Conservation (phyloP, 1,140 invertebrate species). For the Agraylea sexmaculata region DNA sequence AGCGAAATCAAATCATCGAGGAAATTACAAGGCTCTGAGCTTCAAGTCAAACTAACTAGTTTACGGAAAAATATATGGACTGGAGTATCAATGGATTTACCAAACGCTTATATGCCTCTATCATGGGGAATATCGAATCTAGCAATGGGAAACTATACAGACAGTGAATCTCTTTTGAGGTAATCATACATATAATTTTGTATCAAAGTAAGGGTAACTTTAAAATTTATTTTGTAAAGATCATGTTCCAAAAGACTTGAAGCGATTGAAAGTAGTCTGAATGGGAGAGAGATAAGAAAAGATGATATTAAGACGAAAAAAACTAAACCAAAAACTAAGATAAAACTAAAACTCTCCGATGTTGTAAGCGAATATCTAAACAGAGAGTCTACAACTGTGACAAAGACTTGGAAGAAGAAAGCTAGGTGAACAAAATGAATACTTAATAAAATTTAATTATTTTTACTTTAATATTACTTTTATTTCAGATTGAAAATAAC, state of each 20-base stretch:
- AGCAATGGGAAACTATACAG: slow-evolving; percentile 39
- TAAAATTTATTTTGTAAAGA: slow-evolving; percentile 24
- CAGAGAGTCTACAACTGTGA: slow-evolving; percentile 28
- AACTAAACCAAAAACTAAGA: slow-evolving; percentile 37
- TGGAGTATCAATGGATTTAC: slow-evolving; percentile 32
- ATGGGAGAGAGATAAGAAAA: slow-evolving; percentile 29
- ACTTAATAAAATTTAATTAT: slow-evolving; percentile 17
- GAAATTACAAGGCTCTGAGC: slow-evolving; percentile 35
- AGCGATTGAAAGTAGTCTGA: slow-evolving; percentile 31
- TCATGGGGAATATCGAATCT: slow-evolving; percentile 48
- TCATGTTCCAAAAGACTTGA: slow-evolving; percentile 44
- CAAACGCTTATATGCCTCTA: slow-evolving; percentile 34
- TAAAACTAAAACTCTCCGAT: slow-evolving; percentile 32
- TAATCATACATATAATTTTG: slow-evolving; percentile 20
- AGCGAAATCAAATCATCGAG: slow-evolving; percentile 25
- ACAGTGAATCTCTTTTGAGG: slow-evolving; percentile 42
- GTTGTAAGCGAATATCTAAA: slow-evolving; percentile 27
- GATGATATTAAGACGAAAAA: slow-evolving; percentile 38
- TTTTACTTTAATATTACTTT: slow-evolving; percentile 26
- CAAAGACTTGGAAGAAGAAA: slow-evolving; percentile 41
- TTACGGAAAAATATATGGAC: slow-evolving; percentile 48
- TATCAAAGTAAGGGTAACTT: slow-evolving; percentile 2
- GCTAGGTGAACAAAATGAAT: slow-evolving; percentile 31
- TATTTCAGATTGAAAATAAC: slow-evolving; percentile 27
- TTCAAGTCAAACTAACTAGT: slow-evolving; percentile 43